Conservation (phyloP, 2,797 vertebrate genomes). For the Phalanger gymnotis region DNA sequence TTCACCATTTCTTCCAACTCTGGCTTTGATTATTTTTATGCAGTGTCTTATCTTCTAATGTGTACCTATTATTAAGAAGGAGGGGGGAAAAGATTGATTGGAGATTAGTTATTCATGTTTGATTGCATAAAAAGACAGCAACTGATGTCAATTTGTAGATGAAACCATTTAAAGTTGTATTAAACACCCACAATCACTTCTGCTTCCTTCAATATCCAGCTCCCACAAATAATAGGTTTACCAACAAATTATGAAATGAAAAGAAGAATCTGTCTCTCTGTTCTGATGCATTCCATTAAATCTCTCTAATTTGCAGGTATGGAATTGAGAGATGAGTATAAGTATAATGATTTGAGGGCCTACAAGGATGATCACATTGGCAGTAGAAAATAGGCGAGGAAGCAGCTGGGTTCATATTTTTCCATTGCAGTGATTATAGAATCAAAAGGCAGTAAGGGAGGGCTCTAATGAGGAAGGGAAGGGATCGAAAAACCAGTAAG, state of each 20-base stretch:
- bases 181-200: neutral
- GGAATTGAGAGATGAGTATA: neutral
- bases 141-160: neutral
- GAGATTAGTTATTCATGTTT: neutral
- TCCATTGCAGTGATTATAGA: neutral
- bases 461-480: neutral
- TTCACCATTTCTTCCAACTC: neutral
- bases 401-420: neutral
- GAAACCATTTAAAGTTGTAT: constrained; percentile 1
- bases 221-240: neutral
- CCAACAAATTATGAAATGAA: neutral
- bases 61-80: neutral
- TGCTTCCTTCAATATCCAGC: neutral
- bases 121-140: constrained; percentile 4
- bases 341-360: neutral
- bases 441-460: neutral
- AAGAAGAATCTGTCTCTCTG: neutral
- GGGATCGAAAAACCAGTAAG: neutral
- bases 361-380: neutral
- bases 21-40: neutral
- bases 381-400: neutral
- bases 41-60: neutral
- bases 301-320: neutral
- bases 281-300: neutral
- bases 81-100: neutral